Evolutionary conservation across 1,140 invertebrate species (phyloP).

Genomic region (Ladona fulva): DNA sequence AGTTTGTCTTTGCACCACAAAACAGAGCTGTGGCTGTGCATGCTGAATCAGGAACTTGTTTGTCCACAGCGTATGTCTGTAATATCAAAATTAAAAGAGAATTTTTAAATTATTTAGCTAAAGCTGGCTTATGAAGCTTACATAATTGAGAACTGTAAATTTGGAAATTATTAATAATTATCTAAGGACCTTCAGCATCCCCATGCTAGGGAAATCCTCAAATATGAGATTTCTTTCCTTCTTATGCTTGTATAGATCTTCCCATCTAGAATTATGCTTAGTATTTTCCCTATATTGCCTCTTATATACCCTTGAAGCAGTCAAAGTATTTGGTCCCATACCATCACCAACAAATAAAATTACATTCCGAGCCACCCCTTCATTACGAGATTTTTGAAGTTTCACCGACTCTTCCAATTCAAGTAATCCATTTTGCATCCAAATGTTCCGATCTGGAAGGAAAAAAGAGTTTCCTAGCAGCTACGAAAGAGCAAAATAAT

Average conservation of each 20-base stretch:
- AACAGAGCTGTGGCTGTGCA: constrained; percentile 68
- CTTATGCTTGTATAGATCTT: neutral
- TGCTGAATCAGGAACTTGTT: constrained; percentile 70
- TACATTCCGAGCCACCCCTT: constrained; percentile 70
- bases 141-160: neutral
- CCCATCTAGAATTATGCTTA: constrained; percentile 43
- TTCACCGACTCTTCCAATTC: neutral
- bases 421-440: neutral
- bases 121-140: neutral
- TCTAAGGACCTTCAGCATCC: constrained; percentile 1
- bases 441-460: neutral
- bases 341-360: constrained; percentile 89
- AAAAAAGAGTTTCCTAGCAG: neutral
- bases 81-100: constrained; percentile 16
- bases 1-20: constrained; percentile 61
- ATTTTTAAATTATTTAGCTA: too few species aligned
- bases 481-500: too few species aligned
- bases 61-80: constrained; percentile 67
- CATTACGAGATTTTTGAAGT: constrained; percentile 33
- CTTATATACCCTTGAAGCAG: constrained; percentile 68
- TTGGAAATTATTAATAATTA: neutral
- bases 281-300: constrained; percentile 31
- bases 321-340: constrained; percentile 84
- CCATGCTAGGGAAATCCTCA: constrained; percentile 16
- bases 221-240: neutral